A percentile compares a stretch with the other conserved stretches of the same genome.
phyloP scores from a whole-genome alignment of 2,113 vertebrate genomes.

The Riparia riparia region DNA sequence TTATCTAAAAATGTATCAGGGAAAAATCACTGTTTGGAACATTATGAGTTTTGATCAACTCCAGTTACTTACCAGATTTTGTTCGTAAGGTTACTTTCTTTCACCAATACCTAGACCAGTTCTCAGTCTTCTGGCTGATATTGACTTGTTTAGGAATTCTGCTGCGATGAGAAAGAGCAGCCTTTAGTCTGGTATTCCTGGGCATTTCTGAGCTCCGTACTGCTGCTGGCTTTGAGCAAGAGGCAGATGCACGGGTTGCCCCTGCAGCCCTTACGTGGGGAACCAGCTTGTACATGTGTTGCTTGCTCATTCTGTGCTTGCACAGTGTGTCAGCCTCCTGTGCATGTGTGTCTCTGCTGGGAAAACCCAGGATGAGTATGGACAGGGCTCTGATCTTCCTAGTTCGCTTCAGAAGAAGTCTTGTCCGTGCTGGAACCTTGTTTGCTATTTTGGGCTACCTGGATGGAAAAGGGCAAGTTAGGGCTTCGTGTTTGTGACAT shows the following conservation, averaged over 20 bases:
- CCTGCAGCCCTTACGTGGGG: background rate
- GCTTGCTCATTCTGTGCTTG: background rate
- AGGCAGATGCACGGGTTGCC: background rate
- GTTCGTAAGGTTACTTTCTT: background rate
- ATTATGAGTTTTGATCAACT: background rate
- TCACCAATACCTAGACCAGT: background rate
- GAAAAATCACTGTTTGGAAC: background rate
- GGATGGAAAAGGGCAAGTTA: background rate
- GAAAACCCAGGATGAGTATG: background rate
- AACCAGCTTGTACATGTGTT: rapidly evolving
- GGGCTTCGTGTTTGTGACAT: background rate
- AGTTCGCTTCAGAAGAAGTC: background rate
- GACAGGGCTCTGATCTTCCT: background rate
- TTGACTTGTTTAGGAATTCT: background rate
- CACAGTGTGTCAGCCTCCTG: rapidly evolving
- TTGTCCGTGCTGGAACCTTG: background rate
- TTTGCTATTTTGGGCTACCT: background rate
- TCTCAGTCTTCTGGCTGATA: background rate
- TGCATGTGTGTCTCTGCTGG: background rate
- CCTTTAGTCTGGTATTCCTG: background rate
- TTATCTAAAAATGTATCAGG: background rate
- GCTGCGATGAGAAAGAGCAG: background rate
- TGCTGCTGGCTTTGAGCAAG: background rate
- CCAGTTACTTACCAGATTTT: background rate
- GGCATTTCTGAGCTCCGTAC: background rate